These are phyloP conservation scores for Drosophila ambigua DNA, from an alignment of 1,140 invertebrate genomes.

Conservation along the genomic window DNA sequence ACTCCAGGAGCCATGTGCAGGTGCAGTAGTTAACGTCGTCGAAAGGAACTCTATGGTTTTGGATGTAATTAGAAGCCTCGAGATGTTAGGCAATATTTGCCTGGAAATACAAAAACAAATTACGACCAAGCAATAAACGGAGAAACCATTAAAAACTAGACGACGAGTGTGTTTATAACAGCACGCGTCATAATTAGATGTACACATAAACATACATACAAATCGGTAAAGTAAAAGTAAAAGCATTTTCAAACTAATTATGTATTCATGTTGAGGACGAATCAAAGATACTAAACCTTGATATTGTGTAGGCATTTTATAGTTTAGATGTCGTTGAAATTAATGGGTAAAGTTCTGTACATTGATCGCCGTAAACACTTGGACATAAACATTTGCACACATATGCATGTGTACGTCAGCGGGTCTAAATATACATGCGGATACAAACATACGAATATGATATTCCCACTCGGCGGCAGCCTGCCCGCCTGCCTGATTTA, in stretches of 20 bases:
- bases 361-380: slow-evolving; percentile 49
- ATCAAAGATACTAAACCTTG: slow-evolving; percentile 30
- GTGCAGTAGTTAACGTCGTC: slow-evolving; percentile 31
- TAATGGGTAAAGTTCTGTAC: slow-evolving; percentile 57
- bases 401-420: slow-evolving; percentile 40
- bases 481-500: slow-evolving; percentile 56
- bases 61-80: slow-evolving; percentile 22
- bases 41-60: slow-evolving; percentile 22
- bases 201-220: slow-evolving; percentile 22
- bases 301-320: slow-evolving; percentile 46
- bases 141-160: slow-evolving; percentile 22
- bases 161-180: slow-evolving; percentile 20
- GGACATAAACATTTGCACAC: slow-evolving; percentile 32
- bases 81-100: slow-evolving; percentile 23
- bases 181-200: slow-evolving; percentile 34
- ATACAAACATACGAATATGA: slow-evolving; percentile 30
- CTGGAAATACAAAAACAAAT: slow-evolving; percentile 33
- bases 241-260: slow-evolving; percentile 39
- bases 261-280: slow-evolving; percentile 23
- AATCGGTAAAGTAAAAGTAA: slow-evolving; percentile 45
- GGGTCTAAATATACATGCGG: slow-evolving; percentile 49
- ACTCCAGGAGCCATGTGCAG: slow-evolving; percentile 5
- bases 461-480: slow-evolving; percentile 43
- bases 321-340: slow-evolving; percentile 37
- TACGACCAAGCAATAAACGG: slow-evolving; percentile 25